Evolutionary conservation across 1,140 invertebrate genomes (phyloP).

Genomic region (Melipona quadrifasciata): DNA sequence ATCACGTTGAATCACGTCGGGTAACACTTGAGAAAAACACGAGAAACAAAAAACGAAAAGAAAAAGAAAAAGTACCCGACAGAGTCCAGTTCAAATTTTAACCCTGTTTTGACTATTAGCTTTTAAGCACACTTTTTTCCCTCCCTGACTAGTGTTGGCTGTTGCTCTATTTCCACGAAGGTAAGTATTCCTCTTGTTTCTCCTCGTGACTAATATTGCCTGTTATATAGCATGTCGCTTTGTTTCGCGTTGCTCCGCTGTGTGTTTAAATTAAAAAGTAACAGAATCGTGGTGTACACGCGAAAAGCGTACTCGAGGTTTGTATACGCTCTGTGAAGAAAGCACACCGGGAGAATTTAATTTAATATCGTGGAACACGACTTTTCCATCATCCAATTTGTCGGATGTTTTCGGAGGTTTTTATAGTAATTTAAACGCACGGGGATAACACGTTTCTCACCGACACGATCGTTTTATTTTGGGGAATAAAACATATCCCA

Average conservation of each 20-base stretch:
- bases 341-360: conserved; percentile 24
- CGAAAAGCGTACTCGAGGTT: background rate
- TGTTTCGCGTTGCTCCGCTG: background rate
- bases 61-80: background rate
- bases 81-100: conserved; percentile 20
- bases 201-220: conserved; percentile 35
- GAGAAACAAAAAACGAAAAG: background rate
- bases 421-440: conserved; percentile 2
- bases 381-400: conserved; percentile 27
- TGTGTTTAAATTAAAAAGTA: conserved; percentile 5
- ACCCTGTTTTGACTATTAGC: conserved; percentile 40
- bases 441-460: background rate
- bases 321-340: conserved; percentile 3
- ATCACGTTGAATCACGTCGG: background rate
- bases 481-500: background rate
- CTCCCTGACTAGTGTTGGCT: background rate
- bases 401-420: background rate
- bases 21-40: background rate
- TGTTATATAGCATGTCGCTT: conserved; percentile 4
- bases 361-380: conserved; percentile 28
- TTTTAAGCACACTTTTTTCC: conserved; percentile 7
- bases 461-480: background rate
- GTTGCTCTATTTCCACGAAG: background rate
- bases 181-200: conserved; percentile 47
- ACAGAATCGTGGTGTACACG: background rate